Base-by-base conservation (phyloP, 2,113 vertebrate genomes). In the Dromiciops gliroides region DNA sequence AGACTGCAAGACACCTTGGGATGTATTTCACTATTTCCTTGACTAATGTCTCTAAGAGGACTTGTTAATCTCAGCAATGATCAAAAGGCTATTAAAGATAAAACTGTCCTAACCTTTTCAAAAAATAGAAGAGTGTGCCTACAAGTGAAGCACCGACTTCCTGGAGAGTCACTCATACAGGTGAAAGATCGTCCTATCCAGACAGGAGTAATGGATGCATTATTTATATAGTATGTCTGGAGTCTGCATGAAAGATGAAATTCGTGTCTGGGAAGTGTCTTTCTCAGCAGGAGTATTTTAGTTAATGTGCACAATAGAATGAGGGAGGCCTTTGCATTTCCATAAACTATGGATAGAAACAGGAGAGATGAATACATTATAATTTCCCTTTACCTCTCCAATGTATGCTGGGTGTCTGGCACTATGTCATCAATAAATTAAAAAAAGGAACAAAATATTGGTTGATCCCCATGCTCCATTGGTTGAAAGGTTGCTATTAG, bases 101-200 rank as follows among this genome's bases (percentile, higher is more conserved):
- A 98, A 98, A 97, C 95, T 92, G 52, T 98, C 95, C 97, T 98
- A 99, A 98, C 97, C 98, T 98, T 98, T 98, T 97, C 95, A 98
- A 97, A 98, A 98, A 98, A 98, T 97, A 97, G 97, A 95, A 97
- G 96, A 93, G 96, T 97, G 49, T 96, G 97, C 97, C 97, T 98
- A 89, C 93, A 98, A 98, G 96, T 95, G 95, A 97, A 98, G 95
- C 8, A 94, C 96, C 98, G 95, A 60, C 95, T 98, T 98, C 97
- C 97, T 91, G 89, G 95, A 97, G 98, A 97, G 90, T 31, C 25
- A 96, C 95, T 94, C 90, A 90, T 88, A 94, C 51, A 97, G 95
- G 97, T 98, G 98, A 98, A 97, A 98, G 98, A 98, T 98, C 91
- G 52, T 83, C 92, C 93, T 94, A 95, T 90, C 96, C 96, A 97